phyloP scores from a whole-genome alignment of 2,797 vertebrate species.

The Galagoides demidoff region DNA sequence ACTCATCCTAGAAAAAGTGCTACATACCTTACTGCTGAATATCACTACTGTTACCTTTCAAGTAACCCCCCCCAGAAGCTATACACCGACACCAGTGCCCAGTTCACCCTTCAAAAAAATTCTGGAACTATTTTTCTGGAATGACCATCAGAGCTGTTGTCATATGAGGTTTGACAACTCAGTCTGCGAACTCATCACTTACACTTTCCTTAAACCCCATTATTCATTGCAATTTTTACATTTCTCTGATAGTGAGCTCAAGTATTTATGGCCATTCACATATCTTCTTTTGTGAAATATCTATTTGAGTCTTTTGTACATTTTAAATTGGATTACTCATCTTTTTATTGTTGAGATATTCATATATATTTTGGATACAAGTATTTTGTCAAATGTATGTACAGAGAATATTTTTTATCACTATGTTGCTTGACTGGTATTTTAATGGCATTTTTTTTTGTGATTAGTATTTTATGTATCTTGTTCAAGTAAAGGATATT shows the following conservation, averaged over 20 bases:
- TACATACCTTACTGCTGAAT: too few species aligned
- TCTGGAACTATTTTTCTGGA: too few species aligned
- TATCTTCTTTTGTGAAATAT: not conserved
- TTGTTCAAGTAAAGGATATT: slow-evolving; percentile 32
- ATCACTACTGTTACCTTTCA: too few species aligned
- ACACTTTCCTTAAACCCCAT: not conserved
- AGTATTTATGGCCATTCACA: not conserved
- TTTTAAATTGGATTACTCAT: slow-evolving; percentile 11
- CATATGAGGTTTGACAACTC: too few species aligned
- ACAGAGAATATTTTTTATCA: not conserved
- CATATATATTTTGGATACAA: not conserved
- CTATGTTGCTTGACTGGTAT: not conserved
- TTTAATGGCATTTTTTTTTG: not conserved
- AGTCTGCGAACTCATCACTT: too few species aligned
- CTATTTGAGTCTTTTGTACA: not conserved
- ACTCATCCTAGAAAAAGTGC: too few species aligned
- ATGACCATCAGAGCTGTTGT: too few species aligned
- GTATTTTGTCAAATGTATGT: not conserved
- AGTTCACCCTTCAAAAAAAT: too few species aligned
- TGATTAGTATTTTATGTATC: not conserved
- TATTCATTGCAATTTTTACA: not conserved
- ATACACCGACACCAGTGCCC: too few species aligned
- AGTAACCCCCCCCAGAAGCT: too few species aligned
- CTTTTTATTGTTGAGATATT: not conserved
- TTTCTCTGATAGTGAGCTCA: slow-evolving; percentile 17